phyloP scores from a whole-genome alignment of 2,888 invertebrate genomes.

The Pogonocherus hispidulus region DNA sequence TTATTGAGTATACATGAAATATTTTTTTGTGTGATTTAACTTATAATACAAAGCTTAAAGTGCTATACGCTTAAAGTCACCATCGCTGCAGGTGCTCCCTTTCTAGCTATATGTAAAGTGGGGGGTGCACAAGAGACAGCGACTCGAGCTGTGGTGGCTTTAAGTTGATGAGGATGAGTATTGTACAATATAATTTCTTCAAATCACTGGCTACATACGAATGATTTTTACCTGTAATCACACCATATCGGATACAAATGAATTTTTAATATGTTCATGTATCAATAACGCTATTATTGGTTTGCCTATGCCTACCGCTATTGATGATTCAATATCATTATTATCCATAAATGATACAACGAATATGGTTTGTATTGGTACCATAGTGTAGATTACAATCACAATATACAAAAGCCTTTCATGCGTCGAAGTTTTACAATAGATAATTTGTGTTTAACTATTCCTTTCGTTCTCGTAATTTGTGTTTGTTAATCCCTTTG shows the following conservation, averaged over 20 bases:
- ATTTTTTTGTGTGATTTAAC: too few species aligned
- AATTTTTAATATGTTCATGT: background rate
- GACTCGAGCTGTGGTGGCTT: too few species aligned
- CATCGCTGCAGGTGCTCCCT: too few species aligned
- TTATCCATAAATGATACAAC: constrained; percentile 17
- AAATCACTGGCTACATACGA: too few species aligned
- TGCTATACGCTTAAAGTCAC: too few species aligned
- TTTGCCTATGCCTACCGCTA: constrained; percentile 10
- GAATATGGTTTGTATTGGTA: constrained; percentile 18
- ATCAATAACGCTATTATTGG: constrained; percentile 10
- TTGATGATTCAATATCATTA: constrained; percentile 19
- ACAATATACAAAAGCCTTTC: constrained; percentile 25
- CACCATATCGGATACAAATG: background rate
- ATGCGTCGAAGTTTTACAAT: constrained; percentile 18
- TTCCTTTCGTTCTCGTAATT: background rate
- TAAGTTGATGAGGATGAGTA: too few species aligned
- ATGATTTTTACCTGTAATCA: constrained; percentile 5
- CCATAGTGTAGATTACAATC: constrained; percentile 24
- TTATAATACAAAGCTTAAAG: too few species aligned
- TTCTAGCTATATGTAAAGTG: too few species aligned
- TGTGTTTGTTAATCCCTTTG: background rate
- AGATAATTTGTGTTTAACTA: constrained; percentile 9
- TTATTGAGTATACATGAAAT: too few species aligned
- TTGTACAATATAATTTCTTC: too few species aligned
- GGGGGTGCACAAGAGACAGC: too few species aligned